These are phyloP conservation scores for Brachionichthys hirsutus DNA, from an alignment of 2,113 vertebrate genomes.

Conservation along the genomic window DNA sequence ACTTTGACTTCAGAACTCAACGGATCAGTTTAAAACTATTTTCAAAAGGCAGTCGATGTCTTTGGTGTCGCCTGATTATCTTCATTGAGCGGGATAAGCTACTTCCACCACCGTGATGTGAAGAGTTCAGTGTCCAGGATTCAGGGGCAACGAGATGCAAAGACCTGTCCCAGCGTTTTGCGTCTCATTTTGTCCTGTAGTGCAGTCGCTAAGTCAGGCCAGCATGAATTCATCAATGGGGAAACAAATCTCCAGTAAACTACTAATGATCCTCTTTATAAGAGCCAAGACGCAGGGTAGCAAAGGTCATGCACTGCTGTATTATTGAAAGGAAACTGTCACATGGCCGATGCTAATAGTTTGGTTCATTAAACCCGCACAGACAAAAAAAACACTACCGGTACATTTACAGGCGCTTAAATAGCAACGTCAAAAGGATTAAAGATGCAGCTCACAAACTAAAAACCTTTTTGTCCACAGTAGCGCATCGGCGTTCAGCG, in stretches of 20 bases:
- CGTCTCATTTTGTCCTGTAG: constrained; percentile 14
- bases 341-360: background rate
- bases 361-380: background rate
- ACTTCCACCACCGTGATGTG: background rate
- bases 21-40: background rate
- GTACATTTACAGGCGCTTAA: no score
- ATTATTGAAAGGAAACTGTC: background rate
- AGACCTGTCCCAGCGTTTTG: background rate
- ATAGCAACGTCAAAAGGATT: no score
- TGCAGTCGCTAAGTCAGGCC: background rate
- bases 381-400: no score
- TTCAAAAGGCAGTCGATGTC: background rate
- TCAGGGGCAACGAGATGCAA: background rate
- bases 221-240: constrained; percentile 7
- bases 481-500: no score
- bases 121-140: constrained; percentile 14
- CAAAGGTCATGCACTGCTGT: constrained; percentile 16
- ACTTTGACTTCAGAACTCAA: background rate
- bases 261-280: constrained; percentile 3
- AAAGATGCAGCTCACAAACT: no score
- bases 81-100: no score
- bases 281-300: constrained; percentile 1
- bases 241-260: constrained; percentile 34
- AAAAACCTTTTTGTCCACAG: no score
- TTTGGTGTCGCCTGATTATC: constrained; percentile 4